Evolutionary conservation across 1,140 invertebrate species (phyloP).

Genomic region (Ctenoplectra terminalis): DNA sequence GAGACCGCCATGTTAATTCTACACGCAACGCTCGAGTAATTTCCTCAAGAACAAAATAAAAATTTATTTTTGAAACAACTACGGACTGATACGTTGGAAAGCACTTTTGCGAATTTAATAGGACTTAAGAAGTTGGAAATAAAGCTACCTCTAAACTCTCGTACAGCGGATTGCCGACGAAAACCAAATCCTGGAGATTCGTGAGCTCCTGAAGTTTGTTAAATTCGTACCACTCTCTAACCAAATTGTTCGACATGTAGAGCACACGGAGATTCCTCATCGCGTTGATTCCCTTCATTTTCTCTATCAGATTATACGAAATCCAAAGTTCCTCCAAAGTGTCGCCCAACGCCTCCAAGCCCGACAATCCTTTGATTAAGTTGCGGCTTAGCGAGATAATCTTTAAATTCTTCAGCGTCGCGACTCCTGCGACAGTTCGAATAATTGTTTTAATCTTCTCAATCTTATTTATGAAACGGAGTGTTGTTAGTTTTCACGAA

Average conservation of each 20-base stretch:
- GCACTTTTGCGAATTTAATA: too few species aligned
- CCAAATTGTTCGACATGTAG: constrained; percentile 94
- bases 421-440: constrained; percentile 81
- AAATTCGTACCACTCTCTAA: constrained; percentile 95
- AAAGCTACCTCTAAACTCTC: constrained; percentile 88
- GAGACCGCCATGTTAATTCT: too few species aligned
- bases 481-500: too few species aligned
- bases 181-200: constrained; percentile 89
- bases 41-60: too few species aligned
- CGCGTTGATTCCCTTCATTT: constrained; percentile 93
- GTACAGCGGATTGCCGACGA: constrained; percentile 93
- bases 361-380: constrained; percentile 94
- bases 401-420: constrained; percentile 91
- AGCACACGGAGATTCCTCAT: constrained; percentile 92
- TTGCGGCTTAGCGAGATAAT: constrained; percentile 94
- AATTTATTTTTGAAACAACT: too few species aligned
- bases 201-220: constrained; percentile 88
- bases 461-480: too few species aligned
- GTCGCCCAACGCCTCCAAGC: constrained; percentile 92
- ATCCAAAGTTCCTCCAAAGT: constrained; percentile 96
- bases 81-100: too few species aligned
- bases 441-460: too few species aligned
- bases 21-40: too few species aligned
- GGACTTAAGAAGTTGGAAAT: not conserved
- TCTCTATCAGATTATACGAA: constrained; percentile 97